Conservation (phyloP, 2,797 vertebrate species). For the Sciaenops ocellatus region DNA sequence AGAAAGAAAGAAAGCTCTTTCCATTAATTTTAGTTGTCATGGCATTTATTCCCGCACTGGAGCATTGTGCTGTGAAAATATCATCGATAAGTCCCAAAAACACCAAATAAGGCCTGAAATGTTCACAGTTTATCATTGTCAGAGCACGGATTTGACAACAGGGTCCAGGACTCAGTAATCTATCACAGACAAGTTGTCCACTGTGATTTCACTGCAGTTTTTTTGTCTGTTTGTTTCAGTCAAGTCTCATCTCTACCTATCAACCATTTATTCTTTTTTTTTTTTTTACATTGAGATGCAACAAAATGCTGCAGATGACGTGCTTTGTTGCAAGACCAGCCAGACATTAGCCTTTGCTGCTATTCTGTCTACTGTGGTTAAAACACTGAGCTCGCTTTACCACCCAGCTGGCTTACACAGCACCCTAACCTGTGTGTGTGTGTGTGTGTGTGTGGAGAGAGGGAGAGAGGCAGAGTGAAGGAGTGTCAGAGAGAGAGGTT, state of each 20-base stretch:
- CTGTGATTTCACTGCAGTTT: constrained; percentile 40
- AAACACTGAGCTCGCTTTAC: constrained; percentile 67
- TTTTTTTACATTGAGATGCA: constrained; percentile 1
- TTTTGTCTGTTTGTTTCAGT: constrained; percentile 42
- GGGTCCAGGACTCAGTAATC: constrained; percentile 48
- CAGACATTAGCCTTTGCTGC: constrained; percentile 39
- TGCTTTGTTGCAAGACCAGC: constrained; percentile 37
- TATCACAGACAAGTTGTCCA: constrained; percentile 53
- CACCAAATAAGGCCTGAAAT: constrained; percentile 61
- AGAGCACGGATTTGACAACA: constrained; percentile 52
- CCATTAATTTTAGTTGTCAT: constrained; percentile 74
- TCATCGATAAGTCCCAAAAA: constrained; percentile 53
- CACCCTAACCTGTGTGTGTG: constrained; percentile 67
- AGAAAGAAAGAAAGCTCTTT: constrained; percentile 48
- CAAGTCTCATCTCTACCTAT: constrained; percentile 32
- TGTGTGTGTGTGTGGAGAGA: constrained; percentile 17
- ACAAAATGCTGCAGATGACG: constrained; percentile 29
- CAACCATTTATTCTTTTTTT: constrained; percentile 13
- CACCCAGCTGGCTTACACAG: constrained; percentile 68
- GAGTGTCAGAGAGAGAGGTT: constrained; percentile 66
- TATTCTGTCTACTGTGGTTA: constrained; percentile 40
- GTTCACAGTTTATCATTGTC: constrained; percentile 67
- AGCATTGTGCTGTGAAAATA: constrained; percentile 69
- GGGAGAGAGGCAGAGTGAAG: constrained; percentile 50
- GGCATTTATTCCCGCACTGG: constrained; percentile 67